Evolutionary conservation across 2,797 vertebrate genomes (phyloP).

Genomic region (Macrochelys suwanniensis): DNA sequence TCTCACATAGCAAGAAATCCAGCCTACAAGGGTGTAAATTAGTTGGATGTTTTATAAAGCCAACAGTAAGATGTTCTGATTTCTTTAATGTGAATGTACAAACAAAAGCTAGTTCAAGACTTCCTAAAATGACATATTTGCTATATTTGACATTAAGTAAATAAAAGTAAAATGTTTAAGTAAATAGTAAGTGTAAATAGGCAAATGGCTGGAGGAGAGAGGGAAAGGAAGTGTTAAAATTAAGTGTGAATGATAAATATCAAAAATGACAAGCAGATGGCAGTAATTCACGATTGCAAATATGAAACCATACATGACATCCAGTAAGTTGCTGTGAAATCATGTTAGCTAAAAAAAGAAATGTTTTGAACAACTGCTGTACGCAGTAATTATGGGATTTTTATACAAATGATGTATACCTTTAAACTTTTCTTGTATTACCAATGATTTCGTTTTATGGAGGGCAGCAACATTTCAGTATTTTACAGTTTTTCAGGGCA

Average conservation of each 20-base stretch:
- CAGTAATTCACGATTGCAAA: neutral
- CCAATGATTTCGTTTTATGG: neutral
- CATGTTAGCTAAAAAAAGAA: neutral
- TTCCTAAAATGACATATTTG: neutral
- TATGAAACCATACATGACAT: neutral
- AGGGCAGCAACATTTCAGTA: neutral
- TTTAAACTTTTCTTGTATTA: neutral
- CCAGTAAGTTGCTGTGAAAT: neutral
- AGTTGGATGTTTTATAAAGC: neutral
- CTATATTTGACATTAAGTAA: neutral
- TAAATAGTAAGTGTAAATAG: neutral
- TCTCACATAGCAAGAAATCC: neutral
- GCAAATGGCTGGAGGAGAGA: neutral
- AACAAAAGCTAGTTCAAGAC: neutral
- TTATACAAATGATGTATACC: neutral
- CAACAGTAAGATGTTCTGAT: neutral
- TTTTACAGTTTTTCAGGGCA: neutral
- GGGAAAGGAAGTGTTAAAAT: neutral
- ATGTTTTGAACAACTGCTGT: constrained; percentile 14
- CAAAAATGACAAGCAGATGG: neutral
- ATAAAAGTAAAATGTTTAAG: neutral
- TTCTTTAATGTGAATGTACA: neutral
- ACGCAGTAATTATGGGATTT: neutral
- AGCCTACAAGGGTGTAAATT: neutral
- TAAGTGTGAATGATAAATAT: neutral